These are phyloP conservation scores for Notarius lentiginosus DNA, from an alignment of 2,113 vertebrate species.

Conservation along the genomic window DNA sequence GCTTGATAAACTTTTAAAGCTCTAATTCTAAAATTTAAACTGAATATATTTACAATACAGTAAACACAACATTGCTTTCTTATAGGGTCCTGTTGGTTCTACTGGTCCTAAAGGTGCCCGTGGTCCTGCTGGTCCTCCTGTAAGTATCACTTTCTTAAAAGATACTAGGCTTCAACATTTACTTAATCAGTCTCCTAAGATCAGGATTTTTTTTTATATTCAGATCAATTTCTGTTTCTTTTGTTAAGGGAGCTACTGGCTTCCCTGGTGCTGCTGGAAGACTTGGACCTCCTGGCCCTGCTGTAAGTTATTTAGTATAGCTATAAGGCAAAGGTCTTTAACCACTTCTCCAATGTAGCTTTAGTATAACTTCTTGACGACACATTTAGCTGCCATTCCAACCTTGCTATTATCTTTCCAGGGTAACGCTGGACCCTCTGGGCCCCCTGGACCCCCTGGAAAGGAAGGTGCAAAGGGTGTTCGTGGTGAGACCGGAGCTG, in stretches of 20 bases:
- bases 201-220: background rate
- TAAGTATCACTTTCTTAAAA: slow-evolving; percentile 71
- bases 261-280: slow-evolving; percentile 88
- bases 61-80: slow-evolving; percentile 17
- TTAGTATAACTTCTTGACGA: background rate
- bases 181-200: background rate
- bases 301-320: slow-evolving; percentile 75
- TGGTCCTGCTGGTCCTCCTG: slow-evolving; percentile 88
- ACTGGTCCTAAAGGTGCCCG: slow-evolving; percentile 92
- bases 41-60: background rate
- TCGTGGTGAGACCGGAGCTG: slow-evolving; percentile 92
- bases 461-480: slow-evolving; percentile 93
- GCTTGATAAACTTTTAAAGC: background rate
- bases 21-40: background rate
- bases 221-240: slow-evolving; percentile 30
- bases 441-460: slow-evolving; percentile 82
- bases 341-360: background rate
- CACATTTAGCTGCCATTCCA: slow-evolving; percentile 16
- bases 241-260: slow-evolving; percentile 86
- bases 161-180: background rate
- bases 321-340: background rate
- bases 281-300: slow-evolving; percentile 89
- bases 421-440: slow-evolving; percentile 89
- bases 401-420: slow-evolving; percentile 51
- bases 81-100: slow-evolving; percentile 91